Base-by-base conservation (phyloP, 2,113 vertebrate genomes). In the Ochotona princeps region DNA sequence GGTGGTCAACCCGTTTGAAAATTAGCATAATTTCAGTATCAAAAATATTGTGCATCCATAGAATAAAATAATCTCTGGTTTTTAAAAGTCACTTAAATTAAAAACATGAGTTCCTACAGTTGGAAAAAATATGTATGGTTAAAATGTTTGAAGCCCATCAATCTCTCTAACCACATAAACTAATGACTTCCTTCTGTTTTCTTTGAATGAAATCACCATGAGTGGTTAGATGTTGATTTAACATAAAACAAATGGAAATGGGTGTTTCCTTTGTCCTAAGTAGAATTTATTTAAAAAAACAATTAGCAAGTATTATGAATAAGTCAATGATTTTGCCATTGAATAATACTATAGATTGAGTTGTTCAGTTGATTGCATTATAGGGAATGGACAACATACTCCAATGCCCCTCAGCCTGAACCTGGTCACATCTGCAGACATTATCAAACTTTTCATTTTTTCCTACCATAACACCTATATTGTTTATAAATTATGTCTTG, bases 221-320 rank as follows among this genome's bases (percentile, higher is more conserved):
- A 98, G 98, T 98, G 98, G 98, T 98, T 98, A 98, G 97, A 98
- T 98, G 98, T 98, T 98, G 98, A 98, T 98, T 98, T 98, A 98
- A 98, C 98, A 98, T 98, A 98, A 98, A 98, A 98, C 98, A 98
- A 98, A 98, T 98, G 98, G 98, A 98, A 98, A 98, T 98, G 98
- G 98, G 98, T 97, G 98, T 98, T 98, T 98, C 98, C 97, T 98
- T 97, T 97, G 96, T 96, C 97, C 96, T 98, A 95, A 97, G 92
- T 97, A 98, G 97, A 97, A 98, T 98, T 97, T 97, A 97, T 97
- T 98, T 97, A 96, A 91, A 97, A 97, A 98, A 98, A 98, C 96
- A 98, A 98, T 98, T 98, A 98, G 97, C 94, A 97, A 98, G 95
- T 97, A 96, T 97, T 97, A 96, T 96, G 97, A 97, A 93, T 97